These are phyloP conservation scores for Nicator chloris DNA, from an alignment of 2,113 vertebrate species.

Conservation along the genomic window DNA sequence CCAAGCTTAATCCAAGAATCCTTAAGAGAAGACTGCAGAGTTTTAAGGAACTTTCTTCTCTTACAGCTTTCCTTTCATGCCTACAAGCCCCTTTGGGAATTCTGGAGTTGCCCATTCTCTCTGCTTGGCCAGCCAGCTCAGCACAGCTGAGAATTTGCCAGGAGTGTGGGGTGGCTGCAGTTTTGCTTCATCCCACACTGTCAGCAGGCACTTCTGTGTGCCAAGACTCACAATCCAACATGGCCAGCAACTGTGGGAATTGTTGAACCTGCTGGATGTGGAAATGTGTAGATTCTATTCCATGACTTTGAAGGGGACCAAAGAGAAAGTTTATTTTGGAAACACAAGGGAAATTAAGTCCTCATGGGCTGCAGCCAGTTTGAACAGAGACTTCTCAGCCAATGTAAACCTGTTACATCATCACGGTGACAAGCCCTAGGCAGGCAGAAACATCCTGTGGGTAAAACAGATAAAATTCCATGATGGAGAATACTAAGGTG, in stretches of 20 bases:
- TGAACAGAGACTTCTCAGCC: neutral
- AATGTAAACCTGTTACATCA: neutral
- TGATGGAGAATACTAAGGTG: no score
- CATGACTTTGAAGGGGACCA: neutral
- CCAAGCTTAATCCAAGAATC: neutral
- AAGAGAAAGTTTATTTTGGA: neutral
- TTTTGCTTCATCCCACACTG: neutral
- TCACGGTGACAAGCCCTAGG: neutral
- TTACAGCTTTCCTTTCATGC: neutral
- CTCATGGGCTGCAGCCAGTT: neutral
- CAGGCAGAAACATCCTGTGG: neutral
- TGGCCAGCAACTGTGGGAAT: neutral
- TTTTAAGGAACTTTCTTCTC: neutral
- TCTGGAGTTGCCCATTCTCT: neutral
- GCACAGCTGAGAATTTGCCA: neutral
- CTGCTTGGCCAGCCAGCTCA: neutral
- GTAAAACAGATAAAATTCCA: neutral
- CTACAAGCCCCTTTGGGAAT: neutral
- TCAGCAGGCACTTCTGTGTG: neutral
- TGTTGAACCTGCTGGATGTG: neutral
- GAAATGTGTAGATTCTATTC: neutral
- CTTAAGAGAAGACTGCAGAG: neutral
- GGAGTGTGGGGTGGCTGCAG: neutral
- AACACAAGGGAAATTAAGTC: neutral
- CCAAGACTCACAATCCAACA: accelerated